Evolutionary conservation across 2,113 vertebrate genomes (phyloP).

Genomic region (Coreoperca whiteheadi): DNA sequence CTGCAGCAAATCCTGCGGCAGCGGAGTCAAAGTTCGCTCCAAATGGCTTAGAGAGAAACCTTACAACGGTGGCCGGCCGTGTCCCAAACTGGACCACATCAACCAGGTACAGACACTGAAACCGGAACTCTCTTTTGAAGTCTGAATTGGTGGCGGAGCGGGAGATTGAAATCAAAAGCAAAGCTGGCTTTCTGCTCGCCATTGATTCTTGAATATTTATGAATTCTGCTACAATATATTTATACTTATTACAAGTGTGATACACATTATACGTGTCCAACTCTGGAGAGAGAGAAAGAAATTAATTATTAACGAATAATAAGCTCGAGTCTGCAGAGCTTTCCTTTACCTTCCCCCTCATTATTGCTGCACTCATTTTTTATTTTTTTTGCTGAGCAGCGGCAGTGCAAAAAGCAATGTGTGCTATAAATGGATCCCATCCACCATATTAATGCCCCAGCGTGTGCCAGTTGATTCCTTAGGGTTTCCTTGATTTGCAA

Average conservation of each 20-base stretch:
- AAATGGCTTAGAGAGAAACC: constrained; percentile 98
- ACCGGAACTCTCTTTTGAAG: neutral
- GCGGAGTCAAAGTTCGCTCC: constrained; percentile 96
- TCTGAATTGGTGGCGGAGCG: constrained; percentile 1
- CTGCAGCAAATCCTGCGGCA: constrained; percentile 98
- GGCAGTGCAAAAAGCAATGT: constrained; percentile 5
- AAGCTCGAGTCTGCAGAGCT: constrained; percentile 41
- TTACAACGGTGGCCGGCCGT: constrained; percentile 96
- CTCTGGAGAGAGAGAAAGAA: neutral
- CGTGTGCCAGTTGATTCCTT: constrained; percentile 34
- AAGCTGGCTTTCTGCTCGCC: neutral
- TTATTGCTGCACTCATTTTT: constrained; percentile 55
- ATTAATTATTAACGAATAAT: constrained; percentile 56
- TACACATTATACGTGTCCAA: constrained; percentile 18
- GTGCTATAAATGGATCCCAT: constrained; percentile 57
- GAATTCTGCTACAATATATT: constrained; percentile 30
- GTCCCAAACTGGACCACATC: constrained; percentile 96
- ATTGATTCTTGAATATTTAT: constrained; percentile 36
- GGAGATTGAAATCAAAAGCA: neutral
- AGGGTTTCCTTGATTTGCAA: constrained; percentile 49
- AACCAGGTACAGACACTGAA: constrained; percentile 89
- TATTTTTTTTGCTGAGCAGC: constrained; percentile 51
- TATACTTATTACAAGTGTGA: constrained; percentile 15
- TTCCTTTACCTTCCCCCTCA: constrained; percentile 45
- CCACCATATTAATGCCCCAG: constrained; percentile 40